Evolutionary conservation across 2,797 vertebrate genomes (phyloP).

Genomic region (Sylvilagus floridanus): DNA sequence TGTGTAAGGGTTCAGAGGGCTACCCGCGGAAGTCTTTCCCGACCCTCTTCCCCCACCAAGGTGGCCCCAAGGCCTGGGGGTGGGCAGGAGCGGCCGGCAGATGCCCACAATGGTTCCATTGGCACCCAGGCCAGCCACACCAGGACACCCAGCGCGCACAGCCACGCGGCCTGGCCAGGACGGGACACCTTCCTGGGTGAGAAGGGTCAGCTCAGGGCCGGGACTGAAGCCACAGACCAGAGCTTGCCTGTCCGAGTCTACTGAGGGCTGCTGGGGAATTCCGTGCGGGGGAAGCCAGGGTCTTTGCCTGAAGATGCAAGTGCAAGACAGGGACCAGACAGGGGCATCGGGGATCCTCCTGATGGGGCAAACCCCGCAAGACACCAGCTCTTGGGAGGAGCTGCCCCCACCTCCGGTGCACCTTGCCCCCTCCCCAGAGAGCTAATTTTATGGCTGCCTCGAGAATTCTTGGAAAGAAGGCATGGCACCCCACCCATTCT

Average conservation of each 20-base stretch:
- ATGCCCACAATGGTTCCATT: fast-evolving
- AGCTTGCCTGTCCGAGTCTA: background rate
- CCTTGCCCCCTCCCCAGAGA: background rate
- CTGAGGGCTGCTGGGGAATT: background rate
- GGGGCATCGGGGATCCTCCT: background rate
- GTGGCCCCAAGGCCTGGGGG: fast-evolving
- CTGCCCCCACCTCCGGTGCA: fast-evolving
- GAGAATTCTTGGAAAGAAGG: background rate
- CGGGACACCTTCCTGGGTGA: background rate
- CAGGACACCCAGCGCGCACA: fast-evolving
- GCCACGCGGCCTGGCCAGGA: fast-evolving
- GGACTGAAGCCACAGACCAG: background rate
- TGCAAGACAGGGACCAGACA: background rate
- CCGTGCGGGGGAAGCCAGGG: fast-evolving
- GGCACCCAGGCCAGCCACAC: background rate
- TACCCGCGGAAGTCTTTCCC: too few species aligned
- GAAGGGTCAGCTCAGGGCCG: background rate
- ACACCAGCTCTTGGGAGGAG: background rate
- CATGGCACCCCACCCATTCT: too few species aligned
- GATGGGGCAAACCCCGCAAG: background rate
- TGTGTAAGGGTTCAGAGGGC: background rate
- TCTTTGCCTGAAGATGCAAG: background rate
- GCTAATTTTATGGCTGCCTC: fast-evolving
- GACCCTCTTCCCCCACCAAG: too few species aligned
- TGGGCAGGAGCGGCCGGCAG: fast-evolving